phyloP scores from a whole-genome alignment of 1,140 invertebrate species.

The Panulirus ornatus region DNA sequence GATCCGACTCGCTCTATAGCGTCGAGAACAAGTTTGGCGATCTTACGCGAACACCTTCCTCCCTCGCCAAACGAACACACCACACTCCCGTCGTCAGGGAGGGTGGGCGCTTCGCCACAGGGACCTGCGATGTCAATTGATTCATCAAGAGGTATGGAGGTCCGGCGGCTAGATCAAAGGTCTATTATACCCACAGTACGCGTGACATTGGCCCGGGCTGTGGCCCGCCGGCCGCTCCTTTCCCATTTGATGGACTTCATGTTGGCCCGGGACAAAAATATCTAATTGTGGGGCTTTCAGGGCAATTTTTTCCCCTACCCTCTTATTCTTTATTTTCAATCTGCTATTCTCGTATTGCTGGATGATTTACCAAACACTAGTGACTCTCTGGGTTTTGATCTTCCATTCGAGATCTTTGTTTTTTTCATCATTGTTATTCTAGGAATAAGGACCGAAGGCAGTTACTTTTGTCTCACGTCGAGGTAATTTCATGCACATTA shows the following conservation, averaged over 20 bases:
- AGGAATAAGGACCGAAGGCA: no score
- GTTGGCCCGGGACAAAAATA: background rate
- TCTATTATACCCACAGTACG: background rate
- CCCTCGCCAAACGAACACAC: background rate
- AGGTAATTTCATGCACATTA: background rate
- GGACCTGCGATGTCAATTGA: constrained; percentile 38
- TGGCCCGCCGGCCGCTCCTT: background rate
- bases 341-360: background rate
- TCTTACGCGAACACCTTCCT: background rate
- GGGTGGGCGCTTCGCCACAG: background rate
- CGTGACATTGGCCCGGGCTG: constrained; percentile 12
- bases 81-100: background rate
- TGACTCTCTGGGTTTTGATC: no score
- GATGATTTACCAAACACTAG: no score
- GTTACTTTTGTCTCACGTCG: background rate
- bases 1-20: no score
- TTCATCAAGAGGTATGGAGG: constrained; percentile 57
- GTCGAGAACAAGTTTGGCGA: background rate
- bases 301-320: background rate
- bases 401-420: no score
- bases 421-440: no score
- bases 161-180: constrained; percentile 53
- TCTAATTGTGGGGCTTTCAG: background rate
- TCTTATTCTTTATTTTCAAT: no score
- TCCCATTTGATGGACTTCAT: background rate